Conservation (phyloP, 2,888 invertebrate genomes). For the Portevinia maculata region DNA sequence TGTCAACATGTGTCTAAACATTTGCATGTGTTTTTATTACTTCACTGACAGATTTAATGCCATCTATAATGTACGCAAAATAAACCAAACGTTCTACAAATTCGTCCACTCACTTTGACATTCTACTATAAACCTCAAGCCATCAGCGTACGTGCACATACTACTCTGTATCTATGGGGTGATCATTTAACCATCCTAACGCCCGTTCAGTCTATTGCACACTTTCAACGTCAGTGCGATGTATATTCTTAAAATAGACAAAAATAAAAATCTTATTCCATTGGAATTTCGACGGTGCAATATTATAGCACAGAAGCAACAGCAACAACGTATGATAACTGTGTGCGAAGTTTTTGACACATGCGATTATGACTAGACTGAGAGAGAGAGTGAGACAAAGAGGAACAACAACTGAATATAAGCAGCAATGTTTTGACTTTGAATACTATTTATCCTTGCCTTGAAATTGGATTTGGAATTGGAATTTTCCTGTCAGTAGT, state of each 20-base stretch:
- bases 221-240: conserved; percentile 58
- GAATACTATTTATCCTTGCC: conserved; percentile 75
- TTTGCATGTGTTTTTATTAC: conserved; percentile 68
- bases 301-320: conserved; percentile 13
- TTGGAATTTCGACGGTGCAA: conserved; percentile 67
- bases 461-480: conserved; percentile 79
- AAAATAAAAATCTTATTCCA: conserved; percentile 64
- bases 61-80: conserved; percentile 23
- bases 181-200: conserved; percentile 41
- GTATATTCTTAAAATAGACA: conserved; percentile 62
- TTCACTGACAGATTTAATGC: conserved; percentile 67
- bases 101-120: conserved; percentile 68
- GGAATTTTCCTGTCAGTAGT: conserved; percentile 75
- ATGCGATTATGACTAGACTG: conserved; percentile 18
- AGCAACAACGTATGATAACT: conserved; percentile 8
- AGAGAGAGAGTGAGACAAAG: background rate
- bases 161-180: conserved; percentile 43
- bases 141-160: conserved; percentile 14
- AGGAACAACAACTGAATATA: conserved; percentile 23
- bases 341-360: conserved; percentile 59
- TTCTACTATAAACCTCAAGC: conserved; percentile 49
- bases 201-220: conserved; percentile 22
- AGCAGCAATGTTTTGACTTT: conserved; percentile 52
- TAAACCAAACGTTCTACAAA: conserved; percentile 61
- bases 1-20: conserved; percentile 67